Evolutionary conservation across 2,797 vertebrate genomes (phyloP).

Genomic region (Cuniculus paca): DNA sequence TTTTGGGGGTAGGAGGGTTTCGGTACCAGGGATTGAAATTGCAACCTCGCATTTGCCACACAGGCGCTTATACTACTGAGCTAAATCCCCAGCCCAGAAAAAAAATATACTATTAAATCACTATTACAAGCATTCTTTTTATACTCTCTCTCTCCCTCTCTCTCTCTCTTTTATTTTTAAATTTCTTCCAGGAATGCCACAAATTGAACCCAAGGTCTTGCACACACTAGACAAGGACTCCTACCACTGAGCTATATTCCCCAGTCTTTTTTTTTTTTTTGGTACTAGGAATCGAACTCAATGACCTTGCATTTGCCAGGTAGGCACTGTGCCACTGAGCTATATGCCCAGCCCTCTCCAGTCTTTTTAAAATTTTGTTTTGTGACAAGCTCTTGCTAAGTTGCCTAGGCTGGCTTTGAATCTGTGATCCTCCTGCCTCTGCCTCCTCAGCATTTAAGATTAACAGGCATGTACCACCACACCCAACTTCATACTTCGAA

Average conservation of each 20-base stretch:
- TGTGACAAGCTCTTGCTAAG: background rate
- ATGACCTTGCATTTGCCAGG: too few relatives aligned
- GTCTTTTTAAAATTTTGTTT: background rate
- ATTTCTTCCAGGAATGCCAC: background rate
- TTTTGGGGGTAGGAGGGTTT: too few relatives aligned
- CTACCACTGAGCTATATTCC: background rate
- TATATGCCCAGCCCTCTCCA: background rate
- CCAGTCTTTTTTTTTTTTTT: too few relatives aligned
- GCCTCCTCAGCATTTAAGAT: background rate
- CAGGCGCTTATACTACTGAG: too few relatives aligned
- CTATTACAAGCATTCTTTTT: background rate
- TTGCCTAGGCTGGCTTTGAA: background rate
- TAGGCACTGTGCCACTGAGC: background rate
- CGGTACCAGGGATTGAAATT: too few relatives aligned
- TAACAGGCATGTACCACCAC: background rate
- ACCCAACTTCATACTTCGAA: background rate
- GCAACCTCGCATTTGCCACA: too few relatives aligned
- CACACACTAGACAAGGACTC: background rate
- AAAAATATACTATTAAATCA: background rate
- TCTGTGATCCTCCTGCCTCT: background rate
- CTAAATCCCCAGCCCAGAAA: too few relatives aligned
- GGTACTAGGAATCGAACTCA: too few relatives aligned
- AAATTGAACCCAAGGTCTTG: background rate
- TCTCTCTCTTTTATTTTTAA: background rate
- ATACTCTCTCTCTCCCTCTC: too few relatives aligned